Evolutionary conservation across 2,888 invertebrate genomes (phyloP).

Genomic region (Tachina lurida): DNA sequence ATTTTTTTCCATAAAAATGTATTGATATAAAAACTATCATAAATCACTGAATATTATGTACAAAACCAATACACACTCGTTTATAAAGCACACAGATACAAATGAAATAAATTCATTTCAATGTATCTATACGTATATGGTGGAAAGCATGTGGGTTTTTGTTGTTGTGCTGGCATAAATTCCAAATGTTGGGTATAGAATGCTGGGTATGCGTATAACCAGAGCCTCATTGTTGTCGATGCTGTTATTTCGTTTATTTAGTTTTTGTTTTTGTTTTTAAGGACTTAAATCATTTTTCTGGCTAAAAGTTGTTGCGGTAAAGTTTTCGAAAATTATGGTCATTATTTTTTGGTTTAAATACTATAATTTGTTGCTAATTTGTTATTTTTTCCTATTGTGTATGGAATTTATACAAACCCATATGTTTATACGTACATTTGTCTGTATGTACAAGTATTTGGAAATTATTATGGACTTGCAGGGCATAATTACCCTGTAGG

Average conservation of each 20-base stretch:
- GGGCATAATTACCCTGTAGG: no score
- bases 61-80: slow-evolving; percentile 18
- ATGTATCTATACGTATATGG: background rate
- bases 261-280: slow-evolving; percentile 24
- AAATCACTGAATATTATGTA: slow-evolving; percentile 52
- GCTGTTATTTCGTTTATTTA: slow-evolving; percentile 16
- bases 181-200: slow-evolving; percentile 6
- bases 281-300: slow-evolving; percentile 64
- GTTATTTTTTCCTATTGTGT: slow-evolving; percentile 47
- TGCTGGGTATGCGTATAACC: slow-evolving; percentile 10
- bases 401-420: slow-evolving; percentile 10
- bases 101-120: slow-evolving; percentile 38
- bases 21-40: slow-evolving; percentile 56
- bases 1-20: slow-evolving; percentile 36
- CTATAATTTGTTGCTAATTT: slow-evolving; percentile 70
- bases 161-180: slow-evolving; percentile 6
- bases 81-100: slow-evolving; percentile 5
- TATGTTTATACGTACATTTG: background rate
- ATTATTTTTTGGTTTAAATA: slow-evolving; percentile 59
- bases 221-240: slow-evolving; percentile 21
- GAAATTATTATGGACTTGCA: background rate
- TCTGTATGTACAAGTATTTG: background rate
- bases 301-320: slow-evolving; percentile 60
- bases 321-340: slow-evolving; percentile 59
- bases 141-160: background rate